Base-by-base conservation (phyloP, 2,113 vertebrate genomes). In the Bubo scandiacus region DNA sequence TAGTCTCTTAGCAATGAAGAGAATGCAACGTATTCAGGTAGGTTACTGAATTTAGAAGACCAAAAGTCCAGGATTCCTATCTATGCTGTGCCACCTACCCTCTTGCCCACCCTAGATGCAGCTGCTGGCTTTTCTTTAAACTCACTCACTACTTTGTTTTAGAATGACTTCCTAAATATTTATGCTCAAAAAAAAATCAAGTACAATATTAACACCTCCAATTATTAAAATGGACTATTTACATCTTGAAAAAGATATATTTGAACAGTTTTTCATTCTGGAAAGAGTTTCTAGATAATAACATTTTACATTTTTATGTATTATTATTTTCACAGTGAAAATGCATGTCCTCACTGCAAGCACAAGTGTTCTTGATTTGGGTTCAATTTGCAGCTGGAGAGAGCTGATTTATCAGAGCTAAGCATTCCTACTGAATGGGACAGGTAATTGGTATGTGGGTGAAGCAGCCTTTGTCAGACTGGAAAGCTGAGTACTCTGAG, bases 81-180 rank as follows among this genome's bases (percentile, higher is more conserved):
- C 30, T 15, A 62, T 0, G 1, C 8, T 59, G 7, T 75, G n/a
- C 10, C 19, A 65, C 15, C 9, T 47, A n/a, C 1, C 27, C 11
- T 79, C 30, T 84, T 49, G 22, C 4, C 40, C 16, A 81, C 22
- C 11, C 22, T 62, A 30, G 30, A 65, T 75, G 15, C 16, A 59
- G 26, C 18, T 65, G 26, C 38, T 85, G 22, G 4, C 34, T 88
- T 4, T 10, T 70, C 29, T 70, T 45, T 36, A 34, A 85, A 20
- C 29, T 47, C 5, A 34, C 34, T 10, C 11, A 45, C 21, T 63
- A 9, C 17, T 84, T 68, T 74, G 12, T 32, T 79, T 42, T 91
- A 27, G 34, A 80, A 80, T 29, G 17, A 63, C 27, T 67, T 81
- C 36, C 34, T 74, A 90, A 86, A 52, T 32, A 19, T 5, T 2